Evolutionary conservation across 2,888 invertebrate species (phyloP).

Genomic region (Temnothorax rugatulus): DNA sequence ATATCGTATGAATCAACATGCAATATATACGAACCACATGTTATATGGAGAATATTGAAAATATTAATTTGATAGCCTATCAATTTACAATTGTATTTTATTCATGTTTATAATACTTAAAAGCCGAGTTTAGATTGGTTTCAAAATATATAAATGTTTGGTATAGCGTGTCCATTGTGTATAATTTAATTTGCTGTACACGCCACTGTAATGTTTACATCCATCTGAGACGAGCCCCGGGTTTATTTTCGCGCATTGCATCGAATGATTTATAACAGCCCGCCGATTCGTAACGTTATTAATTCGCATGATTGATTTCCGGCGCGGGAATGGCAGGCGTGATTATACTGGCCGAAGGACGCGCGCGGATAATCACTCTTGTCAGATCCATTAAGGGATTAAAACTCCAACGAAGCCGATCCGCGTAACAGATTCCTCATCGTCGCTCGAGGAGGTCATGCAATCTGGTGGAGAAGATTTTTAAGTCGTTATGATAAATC

Average conservation of each 20-base stretch:
- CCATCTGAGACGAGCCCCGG: conserved; percentile 26
- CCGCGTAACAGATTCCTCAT: conserved; percentile 57
- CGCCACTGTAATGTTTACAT: conserved; percentile 20
- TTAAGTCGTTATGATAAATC: conserved; percentile 52
- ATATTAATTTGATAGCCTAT: conserved; percentile 14
- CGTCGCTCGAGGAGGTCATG: conserved; percentile 52
- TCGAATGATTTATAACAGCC: conserved; percentile 67
- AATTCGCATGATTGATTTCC: conserved; percentile 69
- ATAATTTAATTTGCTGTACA: neutral
- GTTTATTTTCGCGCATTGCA: conserved; percentile 64
- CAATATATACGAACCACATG: neutral
- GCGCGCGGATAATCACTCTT: conserved; percentile 46
- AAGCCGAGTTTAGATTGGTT: neutral
- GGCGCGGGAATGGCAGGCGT: conserved; percentile 59
- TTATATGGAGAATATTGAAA: neutral
- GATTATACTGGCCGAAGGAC: conserved; percentile 64
- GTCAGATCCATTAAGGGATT: conserved; percentile 59
- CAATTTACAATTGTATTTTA: neutral
- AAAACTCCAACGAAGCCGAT: conserved; percentile 55
- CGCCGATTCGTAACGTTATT: conserved; percentile 71
- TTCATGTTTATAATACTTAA: conserved; percentile 20
- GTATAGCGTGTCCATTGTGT: neutral
- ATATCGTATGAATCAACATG: neutral
- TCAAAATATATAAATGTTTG: neutral
- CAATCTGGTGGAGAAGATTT: conserved; percentile 50